Percentiles rank a stretch among this genome's conserved stretches.
phyloP scores from a whole-genome alignment of 2,113 vertebrate genomes.

The Chaetodon trifascialis region DNA sequence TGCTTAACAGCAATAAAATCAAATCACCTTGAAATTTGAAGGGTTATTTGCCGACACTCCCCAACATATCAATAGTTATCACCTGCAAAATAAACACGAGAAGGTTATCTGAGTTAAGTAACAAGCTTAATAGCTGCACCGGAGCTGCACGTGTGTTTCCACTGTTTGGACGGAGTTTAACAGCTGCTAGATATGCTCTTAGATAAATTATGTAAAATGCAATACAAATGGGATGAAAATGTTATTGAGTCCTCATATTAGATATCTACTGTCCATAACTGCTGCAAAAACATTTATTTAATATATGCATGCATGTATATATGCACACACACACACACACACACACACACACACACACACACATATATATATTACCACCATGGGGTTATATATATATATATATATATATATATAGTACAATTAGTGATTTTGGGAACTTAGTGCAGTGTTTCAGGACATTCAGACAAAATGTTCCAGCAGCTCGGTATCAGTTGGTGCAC shows the following conservation, averaged over 20 bases:
- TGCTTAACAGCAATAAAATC: not conserved
- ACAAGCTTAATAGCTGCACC: not conserved
- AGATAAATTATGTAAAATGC: not conserved
- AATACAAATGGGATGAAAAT: not conserved
- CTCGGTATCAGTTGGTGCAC: not conserved
- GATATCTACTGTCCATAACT: too few relatives aligned
- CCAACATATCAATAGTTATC: not conserved
- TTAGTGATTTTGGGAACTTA: not conserved
- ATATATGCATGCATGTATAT: too few relatives aligned
- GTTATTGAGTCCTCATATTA: too few relatives aligned
- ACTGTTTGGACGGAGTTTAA: not conserved
- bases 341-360: too few relatives aligned
- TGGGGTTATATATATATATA: too few relatives aligned
- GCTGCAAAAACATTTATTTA: too few relatives aligned
- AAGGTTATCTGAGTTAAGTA: not conserved
- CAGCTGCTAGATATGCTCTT: not conserved
- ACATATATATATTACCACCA: too few relatives aligned
- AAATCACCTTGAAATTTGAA: not conserved
- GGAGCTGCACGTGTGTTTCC: not conserved
- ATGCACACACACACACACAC: too few relatives aligned
- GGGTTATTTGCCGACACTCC: not conserved
- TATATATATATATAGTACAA: too few relatives aligned
- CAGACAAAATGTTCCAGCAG: not conserved
- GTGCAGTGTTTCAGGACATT: not conserved
- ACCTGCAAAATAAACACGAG: not conserved